Evolutionary conservation across 1,140 invertebrate species (phyloP).

Genomic region (Drosophila subobscura): DNA sequence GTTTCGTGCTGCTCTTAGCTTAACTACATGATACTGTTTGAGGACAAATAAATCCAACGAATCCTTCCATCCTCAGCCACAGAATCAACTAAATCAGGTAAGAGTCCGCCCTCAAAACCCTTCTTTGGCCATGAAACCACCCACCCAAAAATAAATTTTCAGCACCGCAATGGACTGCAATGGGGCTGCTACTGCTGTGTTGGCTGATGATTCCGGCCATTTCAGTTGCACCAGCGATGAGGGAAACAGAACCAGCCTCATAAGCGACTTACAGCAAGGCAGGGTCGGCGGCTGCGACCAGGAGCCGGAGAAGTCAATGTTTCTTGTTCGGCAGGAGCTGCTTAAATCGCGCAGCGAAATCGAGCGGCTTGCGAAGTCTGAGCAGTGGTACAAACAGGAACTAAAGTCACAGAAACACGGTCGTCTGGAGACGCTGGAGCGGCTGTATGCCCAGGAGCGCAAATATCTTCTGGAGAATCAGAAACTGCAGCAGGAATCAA

Average conservation of each 20-base stretch:
- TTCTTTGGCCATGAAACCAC: constrained; percentile 22
- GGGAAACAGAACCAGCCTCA: not conserved
- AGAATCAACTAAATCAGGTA: not conserved
- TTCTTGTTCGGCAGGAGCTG: constrained; percentile 63
- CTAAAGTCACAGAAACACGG: constrained; percentile 66
- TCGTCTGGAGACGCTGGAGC: constrained; percentile 71
- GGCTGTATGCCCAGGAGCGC: constrained; percentile 73
- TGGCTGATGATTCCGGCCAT: constrained; percentile 63
- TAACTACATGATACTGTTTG: too few relatives aligned
- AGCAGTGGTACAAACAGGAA: constrained; percentile 80
- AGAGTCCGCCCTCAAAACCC: constrained; percentile 31
- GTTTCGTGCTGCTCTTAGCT: not conserved
- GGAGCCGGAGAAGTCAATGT: constrained; percentile 33
- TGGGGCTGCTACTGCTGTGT: constrained; percentile 18
- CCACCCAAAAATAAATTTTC: constrained; percentile 4
- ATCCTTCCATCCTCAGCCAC: too few relatives aligned
- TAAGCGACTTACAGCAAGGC: not conserved
- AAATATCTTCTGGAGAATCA: constrained; percentile 79
- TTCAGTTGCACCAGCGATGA: constrained; percentile 63
- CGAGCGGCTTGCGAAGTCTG: constrained; percentile 73
- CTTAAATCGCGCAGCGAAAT: constrained; percentile 69
- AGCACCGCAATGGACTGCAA: constrained; percentile 52
- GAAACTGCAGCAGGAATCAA: constrained; percentile 67
- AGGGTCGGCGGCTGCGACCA: not conserved
- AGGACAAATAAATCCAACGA: too few relatives aligned